phyloP scores from a whole-genome alignment of 1,140 invertebrate genomes.

The Drosophila sturtevanti region DNA sequence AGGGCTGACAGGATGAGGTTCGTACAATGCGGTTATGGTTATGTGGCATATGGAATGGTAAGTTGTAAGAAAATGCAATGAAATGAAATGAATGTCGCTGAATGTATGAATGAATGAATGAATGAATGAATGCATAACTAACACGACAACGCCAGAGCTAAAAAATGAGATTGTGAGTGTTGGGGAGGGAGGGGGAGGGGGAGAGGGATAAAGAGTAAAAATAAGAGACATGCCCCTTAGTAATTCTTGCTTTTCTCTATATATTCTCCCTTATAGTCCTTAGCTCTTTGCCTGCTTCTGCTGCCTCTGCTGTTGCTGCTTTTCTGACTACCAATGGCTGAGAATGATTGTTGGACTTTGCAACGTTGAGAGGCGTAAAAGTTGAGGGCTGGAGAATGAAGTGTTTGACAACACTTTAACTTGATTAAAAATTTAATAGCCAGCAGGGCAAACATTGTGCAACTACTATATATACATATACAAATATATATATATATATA shows the following conservation, averaged over 20 bases:
- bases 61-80: slow-evolving; percentile 71
- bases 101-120: slow-evolving; percentile 56
- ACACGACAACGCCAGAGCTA: slow-evolving; percentile 40
- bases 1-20: slow-evolving; percentile 11
- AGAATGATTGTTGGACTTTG: not conserved
- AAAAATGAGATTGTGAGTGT: not conserved
- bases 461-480: not conserved
- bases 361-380: no score
- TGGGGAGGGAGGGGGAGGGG: no score
- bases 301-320: not conserved
- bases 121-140: slow-evolving; percentile 75
- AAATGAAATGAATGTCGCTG: slow-evolving; percentile 78
- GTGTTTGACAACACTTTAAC: slow-evolving; percentile 80
- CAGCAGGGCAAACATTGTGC: slow-evolving; percentile 63
- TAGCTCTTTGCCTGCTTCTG: slow-evolving; percentile 8
- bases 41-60: slow-evolving; percentile 35
- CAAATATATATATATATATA: not conserved
- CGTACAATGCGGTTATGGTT: slow-evolving; percentile 58
- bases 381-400: slow-evolving; percentile 49
- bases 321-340: slow-evolving; percentile 17
- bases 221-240: not conserved
- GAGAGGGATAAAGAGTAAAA: no score
- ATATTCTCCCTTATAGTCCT: not conserved
- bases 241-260: slow-evolving; percentile 1
- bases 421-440: slow-evolving; percentile 80